Conservation (phyloP, 2,888 invertebrate genomes). For the Cantharis rustica region DNA sequence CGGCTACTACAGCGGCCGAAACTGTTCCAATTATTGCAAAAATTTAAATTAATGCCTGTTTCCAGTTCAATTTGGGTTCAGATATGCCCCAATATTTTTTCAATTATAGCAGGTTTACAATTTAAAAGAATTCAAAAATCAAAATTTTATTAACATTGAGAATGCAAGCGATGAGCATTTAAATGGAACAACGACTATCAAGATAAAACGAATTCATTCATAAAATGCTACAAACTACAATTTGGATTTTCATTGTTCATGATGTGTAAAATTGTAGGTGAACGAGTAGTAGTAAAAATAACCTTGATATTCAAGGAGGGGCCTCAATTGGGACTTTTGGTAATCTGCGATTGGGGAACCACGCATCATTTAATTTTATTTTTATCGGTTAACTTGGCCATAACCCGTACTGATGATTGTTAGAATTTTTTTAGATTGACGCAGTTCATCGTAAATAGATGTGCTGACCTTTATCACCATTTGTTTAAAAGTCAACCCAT, state of each 20-base stretch:
- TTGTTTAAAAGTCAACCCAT: neutral
- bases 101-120: too few relatives aligned
- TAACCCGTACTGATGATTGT: conserved; percentile 12
- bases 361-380: conserved; percentile 14
- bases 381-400: conserved; percentile 15
- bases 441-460: neutral
- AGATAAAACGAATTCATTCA: neutral
- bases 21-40: too few relatives aligned
- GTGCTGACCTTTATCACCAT: neutral
- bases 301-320: conserved; percentile 25
- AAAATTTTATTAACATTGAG: neutral
- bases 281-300: conserved; percentile 18
- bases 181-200: neutral
- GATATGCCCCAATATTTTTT: too few relatives aligned
- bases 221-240: neutral
- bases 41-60: too few relatives aligned
- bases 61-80: too few relatives aligned
- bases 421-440: conserved; percentile 6
- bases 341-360: conserved; percentile 10
- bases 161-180: neutral
- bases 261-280: neutral
- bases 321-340: conserved; percentile 19
- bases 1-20: too few relatives aligned
- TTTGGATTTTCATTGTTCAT: neutral
- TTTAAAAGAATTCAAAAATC: neutral